These are phyloP conservation scores for Lycaon pictus DNA, from an alignment of 2,113 vertebrate species.

Conservation along the genomic window DNA sequence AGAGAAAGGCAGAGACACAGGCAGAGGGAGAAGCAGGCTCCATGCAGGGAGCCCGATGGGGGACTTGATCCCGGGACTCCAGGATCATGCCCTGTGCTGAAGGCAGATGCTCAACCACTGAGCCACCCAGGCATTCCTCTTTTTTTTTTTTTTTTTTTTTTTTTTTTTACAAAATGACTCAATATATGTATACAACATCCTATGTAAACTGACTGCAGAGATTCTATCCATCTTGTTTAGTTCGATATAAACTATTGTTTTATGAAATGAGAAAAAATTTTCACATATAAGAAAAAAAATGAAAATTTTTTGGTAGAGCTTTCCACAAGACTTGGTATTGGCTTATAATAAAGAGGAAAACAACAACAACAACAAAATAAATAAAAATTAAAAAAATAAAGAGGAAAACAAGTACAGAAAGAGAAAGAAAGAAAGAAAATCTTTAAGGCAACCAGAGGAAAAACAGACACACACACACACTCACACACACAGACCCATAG, in stretches of 20 bases:
- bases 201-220: neutral
- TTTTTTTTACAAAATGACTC: neutral
- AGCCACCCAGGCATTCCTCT: too few species aligned
- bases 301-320: neutral
- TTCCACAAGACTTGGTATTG: neutral
- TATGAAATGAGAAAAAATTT: neutral
- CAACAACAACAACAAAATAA: neutral
- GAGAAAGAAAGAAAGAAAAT: neutral
- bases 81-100: too few species aligned
- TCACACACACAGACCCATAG: neutral
- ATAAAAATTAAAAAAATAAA: neutral
- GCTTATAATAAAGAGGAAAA: neutral
- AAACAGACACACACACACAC: neutral
- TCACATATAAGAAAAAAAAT: neutral
- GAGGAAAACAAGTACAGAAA: neutral
- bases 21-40: too few species aligned
- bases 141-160: neutral
- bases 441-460: neutral
- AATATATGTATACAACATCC: neutral
- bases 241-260: neutral
- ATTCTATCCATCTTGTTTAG: neutral
- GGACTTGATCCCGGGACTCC: too few species aligned
- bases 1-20: too few species aligned
- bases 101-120: too few species aligned
- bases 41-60: too few species aligned